A percentile compares a stretch with the other conserved stretches of the same genome.
These are phyloP conservation scores for Peromyscus attwateri DNA, from an alignment of 2,797 vertebrate species.

Conservation along the genomic window DNA sequence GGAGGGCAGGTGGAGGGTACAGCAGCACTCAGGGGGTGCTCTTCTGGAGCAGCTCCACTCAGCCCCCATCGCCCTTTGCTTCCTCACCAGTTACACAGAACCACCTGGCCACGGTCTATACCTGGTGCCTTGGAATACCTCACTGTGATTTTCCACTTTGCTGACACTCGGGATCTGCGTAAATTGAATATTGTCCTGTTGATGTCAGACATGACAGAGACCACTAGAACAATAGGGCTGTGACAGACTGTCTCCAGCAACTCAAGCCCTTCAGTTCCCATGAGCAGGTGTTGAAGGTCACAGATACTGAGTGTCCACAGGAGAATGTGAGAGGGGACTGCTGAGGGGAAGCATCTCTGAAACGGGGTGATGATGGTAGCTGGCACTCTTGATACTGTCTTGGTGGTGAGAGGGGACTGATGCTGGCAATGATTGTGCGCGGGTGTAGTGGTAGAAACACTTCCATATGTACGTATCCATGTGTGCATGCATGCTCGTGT, in stretches of 20 bases:
- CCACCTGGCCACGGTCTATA: not conserved
- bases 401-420: not conserved
- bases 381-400: not conserved
- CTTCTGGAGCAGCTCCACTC: not conserved
- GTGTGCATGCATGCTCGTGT: too few species aligned
- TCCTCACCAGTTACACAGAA: conserved; percentile 44
- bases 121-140: conserved; percentile 32
- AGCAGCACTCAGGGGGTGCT: not conserved
- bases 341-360: not conserved
- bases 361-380: not conserved
- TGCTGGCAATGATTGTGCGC: not conserved
- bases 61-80: not conserved
- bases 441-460: not conserved
- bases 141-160: conserved; percentile 12
- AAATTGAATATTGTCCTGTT: conserved; percentile 60
- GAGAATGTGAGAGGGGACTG: not conserved
- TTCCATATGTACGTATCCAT: not conserved
- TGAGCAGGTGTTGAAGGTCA: not conserved
- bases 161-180: conserved; percentile 27
- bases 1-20: not conserved
- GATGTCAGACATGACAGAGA: conserved; percentile 37
- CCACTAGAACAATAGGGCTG: not conserved
- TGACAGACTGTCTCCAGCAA: not conserved
- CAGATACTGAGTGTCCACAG: not conserved
- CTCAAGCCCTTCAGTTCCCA: not conserved